Evolutionary conservation across 2,888 invertebrate species (phyloP), one percentile per base, ranked within the genome.

Genomic region (Philopedon plagiatum): DNA sequence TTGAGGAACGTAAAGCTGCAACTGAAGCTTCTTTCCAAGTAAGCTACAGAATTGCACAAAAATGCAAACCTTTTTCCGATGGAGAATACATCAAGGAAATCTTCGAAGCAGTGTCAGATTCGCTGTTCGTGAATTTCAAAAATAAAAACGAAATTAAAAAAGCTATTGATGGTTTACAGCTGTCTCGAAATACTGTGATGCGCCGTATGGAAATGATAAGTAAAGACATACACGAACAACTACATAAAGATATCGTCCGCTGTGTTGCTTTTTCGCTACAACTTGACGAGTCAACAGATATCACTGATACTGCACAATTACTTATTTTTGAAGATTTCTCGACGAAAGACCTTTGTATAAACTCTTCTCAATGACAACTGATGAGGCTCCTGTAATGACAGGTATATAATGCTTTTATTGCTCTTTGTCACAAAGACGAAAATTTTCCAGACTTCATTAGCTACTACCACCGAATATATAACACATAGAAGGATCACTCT

Each of bases 61-160:
- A 74, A 39, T 68, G 72, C 34, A 74, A 75, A 71, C 71, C 71
- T n/a, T 75, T 75, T 70, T 61, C 65, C 26, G 69, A 73, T 65
- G 76, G 72, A 58, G 73, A 76, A 76, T 65, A 73, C 54, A 67
- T 71, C 21, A 76, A 75, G 44, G 67, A 76, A 71, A 68, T 71
- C 11, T 76, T 76, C 62, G 32, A 49, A 57, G 51, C 67, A 71
- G 62, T 70, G 19, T 62, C 62, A 34, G 75, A 75, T 57, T 66
- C 67, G 51, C 75, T 75, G 15, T 75, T 75, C 46, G 54, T 75
- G 18, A 65, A 66, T 73, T 72, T 73, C 56, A 74, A 73, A 63
- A 74, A 74, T 61, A 73, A 73, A 69, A 73, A 34, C 32, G 21
- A 61, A 66, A 66, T 61, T 37, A 66, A 73, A 71, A 73, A 56